Base-by-base conservation (phyloP, 2,888 invertebrate species). In the Diarsia brunnea region DNA sequence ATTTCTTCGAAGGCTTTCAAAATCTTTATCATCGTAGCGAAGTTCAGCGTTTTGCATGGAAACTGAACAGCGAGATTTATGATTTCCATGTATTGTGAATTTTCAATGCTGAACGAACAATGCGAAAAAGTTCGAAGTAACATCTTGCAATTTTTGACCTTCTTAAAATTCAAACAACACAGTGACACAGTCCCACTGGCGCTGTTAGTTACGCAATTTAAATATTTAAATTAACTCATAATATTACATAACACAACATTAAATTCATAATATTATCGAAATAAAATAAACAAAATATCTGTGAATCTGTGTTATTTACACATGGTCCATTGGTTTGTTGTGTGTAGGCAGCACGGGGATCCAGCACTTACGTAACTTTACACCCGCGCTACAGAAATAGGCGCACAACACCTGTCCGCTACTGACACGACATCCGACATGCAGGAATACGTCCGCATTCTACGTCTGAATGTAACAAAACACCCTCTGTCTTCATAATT, bases 371-470 rank as follows among this genome's bases (percentile, higher is more conserved):
- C 87, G 89, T 87, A 90, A 89, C 73, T 77, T 77, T 75, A 83
- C 64, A 79, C 77, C n/a, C n/a, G n/a, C 43, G 75, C 75, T 86
- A 90, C 91, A 90, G 90, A 92, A 93, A 93, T 93, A 93, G 91
- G 84, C 84, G 81, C 86, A 84, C 84, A 83, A 72, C 91, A 92
- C 90, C 92, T 92, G 91, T 92, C 90, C 87, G 78, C 78, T 75
- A 80, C 77, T 84, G 77, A 86, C 76, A 84, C 77, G 85, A 88
- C 86, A 85, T 86, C 86, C 79, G 84, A 84, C 80, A 78, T 73
- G 69, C 68, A 85, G 88, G 87, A 86, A 88, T 90, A 86, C 84
- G 86, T 89, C 89, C 90, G 88, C 89, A 88, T 86, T 91, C 84
- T 86, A 80, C 79, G 79, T 80, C 79, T 79, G 81, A 80, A 83